A percentile compares a stretch with the other conserved stretches of the same genome.
phyloP scores from a whole-genome alignment of 2,797 vertebrate genomes.

The Neomorphus geoffroyi region DNA sequence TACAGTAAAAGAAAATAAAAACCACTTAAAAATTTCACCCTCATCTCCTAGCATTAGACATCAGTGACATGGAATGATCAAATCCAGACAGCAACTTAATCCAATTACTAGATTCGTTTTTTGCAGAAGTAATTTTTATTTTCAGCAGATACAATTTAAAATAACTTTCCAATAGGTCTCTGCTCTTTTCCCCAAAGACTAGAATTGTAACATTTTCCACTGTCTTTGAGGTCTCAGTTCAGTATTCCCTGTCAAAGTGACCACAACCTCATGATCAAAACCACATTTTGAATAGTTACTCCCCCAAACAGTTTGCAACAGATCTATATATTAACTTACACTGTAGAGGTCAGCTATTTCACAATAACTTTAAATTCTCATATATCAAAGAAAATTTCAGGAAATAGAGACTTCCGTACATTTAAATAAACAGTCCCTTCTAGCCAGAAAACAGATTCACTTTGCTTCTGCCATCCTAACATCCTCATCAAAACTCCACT shows the following conservation, averaged over 20 bases:
- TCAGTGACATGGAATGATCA: neutral
- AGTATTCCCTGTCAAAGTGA: neutral
- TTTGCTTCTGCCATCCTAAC: neutral
- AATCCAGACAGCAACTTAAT: neutral
- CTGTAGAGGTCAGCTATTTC: neutral
- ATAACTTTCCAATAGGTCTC: neutral
- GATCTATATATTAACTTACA: neutral
- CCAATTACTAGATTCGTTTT: neutral
- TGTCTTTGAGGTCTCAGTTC: neutral
- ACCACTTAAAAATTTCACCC: neutral
- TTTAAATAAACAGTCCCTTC: neutral
- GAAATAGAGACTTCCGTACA: neutral
- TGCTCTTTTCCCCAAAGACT: neutral
- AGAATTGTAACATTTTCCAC: neutral
- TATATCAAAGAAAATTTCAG: accelerated
- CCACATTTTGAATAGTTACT: neutral
- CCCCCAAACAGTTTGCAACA: neutral
- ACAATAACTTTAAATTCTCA: neutral
- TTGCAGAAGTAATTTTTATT: neutral
- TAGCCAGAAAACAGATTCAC: neutral
- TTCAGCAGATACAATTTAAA: neutral
- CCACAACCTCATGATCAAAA: neutral
- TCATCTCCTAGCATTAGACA: neutral
- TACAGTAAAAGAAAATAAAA: neutral
- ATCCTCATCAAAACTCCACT: neutral